These are phyloP conservation scores for Phocides pigmalion DNA, from an alignment of 1,140 invertebrate genomes.

Conservation along the genomic window DNA sequence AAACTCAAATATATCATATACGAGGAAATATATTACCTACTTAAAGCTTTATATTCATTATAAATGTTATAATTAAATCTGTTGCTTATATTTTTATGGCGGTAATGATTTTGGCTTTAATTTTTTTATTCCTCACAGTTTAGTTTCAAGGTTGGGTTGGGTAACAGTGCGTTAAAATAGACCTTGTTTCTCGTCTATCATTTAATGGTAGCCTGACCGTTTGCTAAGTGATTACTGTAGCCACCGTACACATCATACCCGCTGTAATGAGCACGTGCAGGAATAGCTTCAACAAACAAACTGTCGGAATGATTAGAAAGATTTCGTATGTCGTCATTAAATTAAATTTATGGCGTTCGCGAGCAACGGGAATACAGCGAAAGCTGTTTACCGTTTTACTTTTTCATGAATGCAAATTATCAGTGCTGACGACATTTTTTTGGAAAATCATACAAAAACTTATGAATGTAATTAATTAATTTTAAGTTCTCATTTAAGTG, in stretches of 20 bases:
- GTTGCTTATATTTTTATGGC: background rate
- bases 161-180: conserved; percentile 15
- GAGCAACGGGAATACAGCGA: background rate
- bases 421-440: background rate
- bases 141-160: background rate
- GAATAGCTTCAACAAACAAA: conserved; percentile 13
- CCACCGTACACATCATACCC: background rate
- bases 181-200: conserved; percentile 2
- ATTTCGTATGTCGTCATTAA: conserved; percentile 16
- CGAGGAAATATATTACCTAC: background rate
- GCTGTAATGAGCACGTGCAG: conserved; percentile 6
- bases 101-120: background rate
- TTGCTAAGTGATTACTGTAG: conserved; percentile 7
- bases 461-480: too few relatives aligned
- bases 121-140: background rate
- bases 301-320: conserved; percentile 12
- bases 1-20: too few relatives aligned
- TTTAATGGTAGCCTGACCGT: conserved; percentile 5
- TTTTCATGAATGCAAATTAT: background rate
- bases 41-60: background rate
- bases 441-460: background rate
- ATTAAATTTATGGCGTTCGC: conserved; percentile 10
- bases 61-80: background rate
- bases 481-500: too few relatives aligned
- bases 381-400: background rate